Base-by-base conservation (phyloP, 2,113 vertebrate genomes). In the Thalassoma bifasciatum region DNA sequence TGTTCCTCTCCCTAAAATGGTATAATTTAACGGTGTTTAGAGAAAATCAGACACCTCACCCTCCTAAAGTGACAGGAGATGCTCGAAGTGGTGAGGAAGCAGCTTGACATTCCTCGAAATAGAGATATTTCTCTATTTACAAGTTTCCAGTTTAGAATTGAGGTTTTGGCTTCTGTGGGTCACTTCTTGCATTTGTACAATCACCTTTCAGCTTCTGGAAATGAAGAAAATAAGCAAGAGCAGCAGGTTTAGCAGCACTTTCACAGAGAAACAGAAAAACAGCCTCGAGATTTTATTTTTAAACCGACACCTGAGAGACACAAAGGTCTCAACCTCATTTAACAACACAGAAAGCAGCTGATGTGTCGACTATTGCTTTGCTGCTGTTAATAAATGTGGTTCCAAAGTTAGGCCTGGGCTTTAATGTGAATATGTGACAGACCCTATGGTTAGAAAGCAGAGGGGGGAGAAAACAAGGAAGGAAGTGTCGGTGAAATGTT, bases 371-470 rank as follows among this genome's bases (percentile, higher is more conserved):
- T 16, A 63, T 72, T 17, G 24, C 14, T 53, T 24, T 10, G 40
- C 19, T n/a, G 66, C 37, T 72, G 44, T 64, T 26, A 62, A 57
- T 61, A 69, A 66, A 64, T 0, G 0, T 40, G 53, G n/a, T 34
- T 63, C 26, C 49, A 46, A 52, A 70, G 50, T 51, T 14, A 44
- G 42, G 17, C 3, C 19, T 21, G 34, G 4, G 13, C 2, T 1
- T 23, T 54, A 19, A 34, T 30, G 46, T 54, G 34, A 65, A 24
- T 60, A 8, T 59, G 42, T 19, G 24, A 37, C 66, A n/a, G 53
- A 68, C 5, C n/a, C n/a, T n/a, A 37, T 24, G 49, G 37, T 36
- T 38, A 51, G 44, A 26, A 26, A 36, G 30, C 40, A 14, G 12
- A 68, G 46, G 34, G n/a, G 13, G 21, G 24, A 46, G 30, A 62